Conservation (phyloP, 2,888 invertebrate species). For the Falcaria lacertinaria region DNA sequence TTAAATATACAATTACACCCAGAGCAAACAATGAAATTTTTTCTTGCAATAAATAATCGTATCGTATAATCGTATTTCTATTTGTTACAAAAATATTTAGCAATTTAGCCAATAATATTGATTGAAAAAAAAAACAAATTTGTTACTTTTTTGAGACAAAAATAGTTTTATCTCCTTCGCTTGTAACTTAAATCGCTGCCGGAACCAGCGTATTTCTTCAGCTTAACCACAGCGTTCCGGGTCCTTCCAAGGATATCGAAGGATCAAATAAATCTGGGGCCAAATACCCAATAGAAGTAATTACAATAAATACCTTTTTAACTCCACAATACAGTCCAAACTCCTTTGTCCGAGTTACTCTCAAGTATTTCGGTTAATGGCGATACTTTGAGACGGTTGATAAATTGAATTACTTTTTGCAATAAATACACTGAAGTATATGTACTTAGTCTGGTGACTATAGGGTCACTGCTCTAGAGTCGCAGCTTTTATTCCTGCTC, state of each 20-base stretch:
- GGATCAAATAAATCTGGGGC: constrained; percentile 65
- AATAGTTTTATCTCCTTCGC: constrained; percentile 23
- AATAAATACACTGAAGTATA: constrained; percentile 8
- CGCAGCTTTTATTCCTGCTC: too few relatives aligned
- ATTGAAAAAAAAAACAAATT: too few relatives aligned
- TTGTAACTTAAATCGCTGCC: constrained; percentile 18
- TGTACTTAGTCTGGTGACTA: neutral
- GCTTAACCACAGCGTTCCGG: constrained; percentile 4
- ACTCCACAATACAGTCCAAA: constrained; percentile 5
- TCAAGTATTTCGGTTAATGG: neutral
- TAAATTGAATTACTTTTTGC: neutral
- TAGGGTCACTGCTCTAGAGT: too few relatives aligned
- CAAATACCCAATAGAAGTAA: constrained; percentile 54
- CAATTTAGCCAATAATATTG: too few relatives aligned
- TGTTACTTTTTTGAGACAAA: neutral
- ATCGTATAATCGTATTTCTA: too few relatives aligned
- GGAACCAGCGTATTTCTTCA: constrained; percentile 5
- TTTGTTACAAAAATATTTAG: too few relatives aligned
- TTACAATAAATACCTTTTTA: constrained; percentile 38
- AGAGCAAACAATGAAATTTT: too few relatives aligned
- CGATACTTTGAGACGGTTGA: neutral
- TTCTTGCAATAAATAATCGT: too few relatives aligned
- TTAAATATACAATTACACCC: too few relatives aligned
- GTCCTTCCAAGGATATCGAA: constrained; percentile 34
- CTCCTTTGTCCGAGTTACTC: constrained; percentile 9